Conservation (phyloP, 2,113 vertebrate species). For the Apaloderma vittatum region DNA sequence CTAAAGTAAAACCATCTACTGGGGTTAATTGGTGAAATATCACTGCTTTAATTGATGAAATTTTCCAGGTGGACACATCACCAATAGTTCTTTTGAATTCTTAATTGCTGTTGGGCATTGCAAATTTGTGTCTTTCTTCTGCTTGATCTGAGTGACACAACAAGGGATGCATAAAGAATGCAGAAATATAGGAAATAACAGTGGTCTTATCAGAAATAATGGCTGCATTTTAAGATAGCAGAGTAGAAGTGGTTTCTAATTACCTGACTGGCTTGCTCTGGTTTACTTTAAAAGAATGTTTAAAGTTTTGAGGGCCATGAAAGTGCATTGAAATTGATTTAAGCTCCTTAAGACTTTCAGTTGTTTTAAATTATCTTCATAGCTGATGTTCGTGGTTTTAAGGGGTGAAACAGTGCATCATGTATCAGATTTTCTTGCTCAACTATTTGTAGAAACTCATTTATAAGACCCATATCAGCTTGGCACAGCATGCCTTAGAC, state of each 20-base stretch:
- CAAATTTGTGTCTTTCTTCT: neutral
- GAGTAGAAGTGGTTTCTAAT: neutral
- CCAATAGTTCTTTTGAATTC: neutral
- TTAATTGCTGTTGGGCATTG: neutral
- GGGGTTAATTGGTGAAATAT: neutral
- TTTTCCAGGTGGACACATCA: neutral
- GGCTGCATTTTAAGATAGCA: neutral
- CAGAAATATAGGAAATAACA: neutral
- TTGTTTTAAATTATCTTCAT: neutral
- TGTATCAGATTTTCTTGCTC: neutral
- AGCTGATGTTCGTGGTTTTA: neutral
- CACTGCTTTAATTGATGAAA: neutral
- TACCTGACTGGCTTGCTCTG: neutral
- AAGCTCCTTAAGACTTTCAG: neutral
- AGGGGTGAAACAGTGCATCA: neutral
- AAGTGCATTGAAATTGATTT: neutral
- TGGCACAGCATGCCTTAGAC: neutral
- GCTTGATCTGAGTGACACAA: neutral
- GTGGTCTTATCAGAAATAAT: neutral
- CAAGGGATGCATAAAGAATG: neutral
- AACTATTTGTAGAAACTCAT: neutral
- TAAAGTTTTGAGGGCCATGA: neutral
- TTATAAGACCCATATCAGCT: neutral
- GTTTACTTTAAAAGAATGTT: neutral
- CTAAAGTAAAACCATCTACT: neutral